These are phyloP conservation scores for Rhinoderma darwinii DNA, from an alignment of 2,113 vertebrate species.

Conservation along the genomic window DNA sequence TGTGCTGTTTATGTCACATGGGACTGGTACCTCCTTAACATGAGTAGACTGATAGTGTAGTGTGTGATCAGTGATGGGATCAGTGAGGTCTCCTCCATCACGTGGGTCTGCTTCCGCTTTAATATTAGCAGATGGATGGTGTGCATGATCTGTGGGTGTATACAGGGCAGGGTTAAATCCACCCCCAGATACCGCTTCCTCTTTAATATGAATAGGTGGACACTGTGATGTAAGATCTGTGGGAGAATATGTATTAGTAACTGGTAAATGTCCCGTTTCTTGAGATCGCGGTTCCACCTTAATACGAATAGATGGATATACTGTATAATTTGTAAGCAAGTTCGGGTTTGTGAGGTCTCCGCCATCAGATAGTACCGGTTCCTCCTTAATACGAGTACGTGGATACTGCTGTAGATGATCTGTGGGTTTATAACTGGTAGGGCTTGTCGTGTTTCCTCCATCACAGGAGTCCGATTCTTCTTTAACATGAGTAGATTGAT, in stretches of 20 bases:
- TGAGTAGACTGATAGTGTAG: background rate
- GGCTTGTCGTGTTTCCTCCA: background rate
- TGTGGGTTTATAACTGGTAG: background rate
- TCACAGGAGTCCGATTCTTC: background rate
- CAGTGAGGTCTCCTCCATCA: background rate
- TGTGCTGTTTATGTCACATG: background rate
- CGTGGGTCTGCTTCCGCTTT: background rate
- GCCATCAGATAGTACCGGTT: background rate
- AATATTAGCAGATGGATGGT: background rate
- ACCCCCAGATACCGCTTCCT: background rate
- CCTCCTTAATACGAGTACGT: background rate
- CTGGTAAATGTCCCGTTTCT: background rate
- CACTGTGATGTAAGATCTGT: background rate
- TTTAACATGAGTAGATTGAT: background rate
- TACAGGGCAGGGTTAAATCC: background rate
- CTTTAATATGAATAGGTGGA: background rate
- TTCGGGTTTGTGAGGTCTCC: too few relatives aligned
- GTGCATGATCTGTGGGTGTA: background rate
- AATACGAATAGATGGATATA: background rate
- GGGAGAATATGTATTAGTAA: background rate
- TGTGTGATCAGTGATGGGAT: background rate
- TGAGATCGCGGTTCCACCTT: background rate
- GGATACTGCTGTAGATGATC: background rate
- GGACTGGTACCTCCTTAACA: background rate
- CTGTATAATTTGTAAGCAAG: background rate